Conservation (phyloP, 2,797 vertebrate genomes). For the Choloepus didactylus region DNA sequence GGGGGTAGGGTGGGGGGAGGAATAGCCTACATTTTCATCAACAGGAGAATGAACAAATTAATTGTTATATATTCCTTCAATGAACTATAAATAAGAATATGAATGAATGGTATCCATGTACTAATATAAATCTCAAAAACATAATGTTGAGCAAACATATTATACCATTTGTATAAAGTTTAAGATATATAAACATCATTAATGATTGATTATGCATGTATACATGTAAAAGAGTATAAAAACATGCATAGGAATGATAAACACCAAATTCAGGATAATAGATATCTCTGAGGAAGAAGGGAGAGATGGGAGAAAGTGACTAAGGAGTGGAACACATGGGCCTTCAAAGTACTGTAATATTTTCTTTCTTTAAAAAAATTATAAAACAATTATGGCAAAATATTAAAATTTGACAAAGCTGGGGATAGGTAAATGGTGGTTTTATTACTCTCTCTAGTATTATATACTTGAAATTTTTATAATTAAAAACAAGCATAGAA, state of each 20-base stretch:
- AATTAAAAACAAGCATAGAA: slow-evolving; percentile 43
- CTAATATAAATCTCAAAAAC: slow-evolving; percentile 24
- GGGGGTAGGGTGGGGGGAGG: neutral
- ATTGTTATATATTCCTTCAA: neutral
- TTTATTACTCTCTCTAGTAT: neutral
- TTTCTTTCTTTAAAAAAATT: neutral
- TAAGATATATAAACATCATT: neutral
- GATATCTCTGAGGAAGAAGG: neutral
- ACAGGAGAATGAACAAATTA: neutral
- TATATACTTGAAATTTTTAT: neutral
- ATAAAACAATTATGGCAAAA: neutral
- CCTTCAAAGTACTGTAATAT: neutral
- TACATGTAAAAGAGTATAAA: neutral
- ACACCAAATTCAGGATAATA: neutral
- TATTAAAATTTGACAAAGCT: slow-evolving; percentile 29
- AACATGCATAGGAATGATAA: neutral
- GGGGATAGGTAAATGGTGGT: neutral
- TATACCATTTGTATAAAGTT: neutral
- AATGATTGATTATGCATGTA: neutral
- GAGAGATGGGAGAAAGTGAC: neutral
- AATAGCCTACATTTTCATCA: slow-evolving; percentile 22
- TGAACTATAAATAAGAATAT: slow-evolving; percentile 8
- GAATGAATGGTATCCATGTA: neutral
- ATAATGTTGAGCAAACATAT: neutral
- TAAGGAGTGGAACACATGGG: neutral